A percentile compares a stretch with the other conserved stretches of the same genome.
Evolutionary conservation across 2,888 invertebrate genomes (phyloP).

Genomic region (Apodemia duryi): DNA sequence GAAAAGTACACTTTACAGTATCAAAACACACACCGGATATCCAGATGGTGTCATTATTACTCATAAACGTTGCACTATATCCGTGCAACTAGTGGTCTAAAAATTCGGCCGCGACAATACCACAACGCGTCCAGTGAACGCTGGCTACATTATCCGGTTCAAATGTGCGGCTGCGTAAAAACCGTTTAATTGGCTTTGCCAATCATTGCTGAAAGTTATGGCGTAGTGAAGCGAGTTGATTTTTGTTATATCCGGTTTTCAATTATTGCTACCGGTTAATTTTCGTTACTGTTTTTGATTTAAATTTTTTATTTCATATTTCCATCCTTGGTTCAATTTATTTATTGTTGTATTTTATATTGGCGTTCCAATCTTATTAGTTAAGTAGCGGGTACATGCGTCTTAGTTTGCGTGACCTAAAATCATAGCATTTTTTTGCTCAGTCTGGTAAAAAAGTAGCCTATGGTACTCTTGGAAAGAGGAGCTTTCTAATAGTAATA

Average conservation of each 20-base stretch:
- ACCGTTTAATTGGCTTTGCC: conserved; percentile 69
- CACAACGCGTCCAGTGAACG: conserved; percentile 29
- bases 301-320: neutral
- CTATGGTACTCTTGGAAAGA: too few relatives aligned
- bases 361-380: too few relatives aligned
- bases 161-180: conserved; percentile 69
- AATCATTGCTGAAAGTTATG: conserved; percentile 57
- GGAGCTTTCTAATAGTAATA: too few relatives aligned
- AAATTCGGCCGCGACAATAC: conserved; percentile 30
- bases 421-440: too few relatives aligned
- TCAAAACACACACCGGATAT: neutral
- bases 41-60: conserved; percentile 14
- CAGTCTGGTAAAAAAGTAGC: too few relatives aligned
- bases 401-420: neutral
- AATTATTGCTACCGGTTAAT: conserved; percentile 9
- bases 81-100: conserved; percentile 33
- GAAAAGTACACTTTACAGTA: neutral
- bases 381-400: too few relatives aligned
- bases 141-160: conserved; percentile 51
- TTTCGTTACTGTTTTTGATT: neutral
- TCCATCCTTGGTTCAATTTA: too few relatives aligned
- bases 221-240: conserved; percentile 46
- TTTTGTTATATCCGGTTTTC: conserved; percentile 16
- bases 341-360: too few relatives aligned
- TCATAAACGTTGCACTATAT: conserved; percentile 20